Base-by-base conservation (phyloP, 2,797 vertebrate genomes). In the Poecilia picta region DNA sequence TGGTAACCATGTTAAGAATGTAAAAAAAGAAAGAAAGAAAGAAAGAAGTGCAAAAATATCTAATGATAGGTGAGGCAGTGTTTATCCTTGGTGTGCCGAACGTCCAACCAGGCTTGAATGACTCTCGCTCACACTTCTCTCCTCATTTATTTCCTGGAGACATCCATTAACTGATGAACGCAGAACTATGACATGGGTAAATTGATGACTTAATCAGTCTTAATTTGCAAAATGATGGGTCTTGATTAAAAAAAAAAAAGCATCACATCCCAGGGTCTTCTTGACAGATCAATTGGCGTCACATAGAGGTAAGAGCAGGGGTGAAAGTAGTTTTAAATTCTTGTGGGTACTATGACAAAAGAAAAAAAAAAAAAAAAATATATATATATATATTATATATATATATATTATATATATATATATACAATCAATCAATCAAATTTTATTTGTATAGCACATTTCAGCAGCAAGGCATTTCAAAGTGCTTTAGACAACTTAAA, bases 191-290 rank as follows among this genome's bases (percentile, higher is more conserved):
- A 85, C 79, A 85, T 77, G 85, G 62, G 80, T 89, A 89, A 89
- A 88, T 73, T 85, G 84, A 90, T 91, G 81, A 80, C 79, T 85
- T 91, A 81, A 89, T 92, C 88, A 85, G 76, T 82, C 78, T 82
- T 88, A 85, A 93, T 87, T 87, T 75, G 73, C 80, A 75, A 89
- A 77, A 72, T 87, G 86, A 89, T 89, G 79, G 72, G 51, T 80
- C 64, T 75, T 90, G 81, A 90, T 89, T 88, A 2, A 49, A 18
- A 49, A 49, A 18, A 18, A 90, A 85, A 89, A 80, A 64, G 74
- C 73, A 81, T 55, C 84, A 81, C 72, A 73, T 87, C 68, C 79
- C 8, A 0, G 55, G 71, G 79, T 78, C 36, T 88, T 85, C 82
- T 76, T 85, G 79, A 86, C 82, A 72, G 80, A 89, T 90, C 86